Percentiles rank a stretch among this genome's conserved stretches.
phyloP scores from a whole-genome alignment of 2,888 invertebrate genomes.

The Tetheella fluctuosa region DNA sequence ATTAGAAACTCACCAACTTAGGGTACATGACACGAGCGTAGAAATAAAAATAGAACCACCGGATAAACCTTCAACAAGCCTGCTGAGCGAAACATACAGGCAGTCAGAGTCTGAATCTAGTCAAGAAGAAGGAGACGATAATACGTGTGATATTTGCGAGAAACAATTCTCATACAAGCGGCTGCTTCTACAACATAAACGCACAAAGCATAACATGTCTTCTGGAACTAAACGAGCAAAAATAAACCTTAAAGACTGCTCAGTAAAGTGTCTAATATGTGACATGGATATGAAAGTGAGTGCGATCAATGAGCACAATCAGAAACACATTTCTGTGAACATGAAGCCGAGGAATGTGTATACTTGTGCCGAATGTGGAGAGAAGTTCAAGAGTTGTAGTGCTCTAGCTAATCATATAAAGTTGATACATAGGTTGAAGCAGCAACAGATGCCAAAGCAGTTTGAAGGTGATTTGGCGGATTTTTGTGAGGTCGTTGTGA shows the following conservation, averaged over 20 bases:
- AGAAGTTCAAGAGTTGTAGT: slow-evolving; percentile 72
- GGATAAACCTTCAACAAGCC: slow-evolving; percentile 48
- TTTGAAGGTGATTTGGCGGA: slow-evolving; percentile 65
- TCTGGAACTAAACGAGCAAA: slow-evolving; percentile 73
- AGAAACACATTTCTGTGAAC: slow-evolving; percentile 67
- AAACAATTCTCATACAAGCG: slow-evolving; percentile 77
- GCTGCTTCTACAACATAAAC: slow-evolving; percentile 70
- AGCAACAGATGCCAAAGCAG: slow-evolving; percentile 41
- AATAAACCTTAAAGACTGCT: slow-evolving; percentile 72
- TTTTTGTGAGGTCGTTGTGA: slow-evolving; percentile 84
- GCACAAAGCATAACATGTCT: slow-evolving; percentile 74
- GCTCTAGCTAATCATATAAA: slow-evolving; percentile 73
- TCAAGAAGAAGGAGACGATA: slow-evolving; percentile 69
- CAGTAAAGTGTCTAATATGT: slow-evolving; percentile 74
- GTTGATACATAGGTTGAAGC: slow-evolving; percentile 67
- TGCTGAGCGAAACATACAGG: slow-evolving; percentile 47
- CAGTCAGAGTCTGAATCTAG: slow-evolving; percentile 70
- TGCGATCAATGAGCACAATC: slow-evolving; percentile 73
- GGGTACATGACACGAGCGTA: slow-evolving; percentile 46
- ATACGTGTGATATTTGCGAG: slow-evolving; percentile 79
- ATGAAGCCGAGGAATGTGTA: slow-evolving; percentile 76
- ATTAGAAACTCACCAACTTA: slow-evolving; percentile 48
- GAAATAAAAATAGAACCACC: slow-evolving; percentile 60
- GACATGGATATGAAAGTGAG: slow-evolving; percentile 76
- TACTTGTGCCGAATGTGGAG: slow-evolving; percentile 72